These are phyloP conservation scores for Origma solitaria DNA, from an alignment of 2,113 vertebrate genomes.

Conservation along the genomic window DNA sequence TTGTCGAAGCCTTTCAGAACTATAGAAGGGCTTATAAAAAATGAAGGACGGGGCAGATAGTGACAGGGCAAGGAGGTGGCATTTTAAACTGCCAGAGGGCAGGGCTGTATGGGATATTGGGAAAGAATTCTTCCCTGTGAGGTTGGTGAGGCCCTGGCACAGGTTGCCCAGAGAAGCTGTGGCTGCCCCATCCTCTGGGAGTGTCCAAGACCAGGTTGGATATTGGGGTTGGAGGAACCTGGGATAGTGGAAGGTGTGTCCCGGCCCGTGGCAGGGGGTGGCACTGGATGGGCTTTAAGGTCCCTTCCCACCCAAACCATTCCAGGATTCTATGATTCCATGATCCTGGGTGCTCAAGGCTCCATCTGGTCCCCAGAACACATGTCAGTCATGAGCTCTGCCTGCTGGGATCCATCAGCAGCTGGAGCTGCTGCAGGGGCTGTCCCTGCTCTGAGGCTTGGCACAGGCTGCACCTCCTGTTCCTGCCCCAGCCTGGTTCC, in stretches of 20 bases:
- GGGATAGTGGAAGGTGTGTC: fast-evolving
- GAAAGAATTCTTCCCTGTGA: background rate
- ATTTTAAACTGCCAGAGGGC: background rate
- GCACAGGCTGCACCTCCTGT: background rate
- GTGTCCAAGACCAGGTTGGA: background rate
- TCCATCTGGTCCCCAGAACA: background rate
- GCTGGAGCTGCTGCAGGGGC: background rate
- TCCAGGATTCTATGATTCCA: background rate
- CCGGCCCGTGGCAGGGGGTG: background rate
- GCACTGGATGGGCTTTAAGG: background rate
- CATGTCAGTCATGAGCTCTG: background rate
- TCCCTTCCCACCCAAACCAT: background rate
- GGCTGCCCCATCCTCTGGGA: background rate
- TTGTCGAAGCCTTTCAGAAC: background rate
- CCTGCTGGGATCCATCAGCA: background rate
- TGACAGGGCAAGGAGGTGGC: background rate
- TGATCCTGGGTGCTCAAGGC: background rate
- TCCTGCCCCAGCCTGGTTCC: background rate
- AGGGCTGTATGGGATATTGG: background rate
- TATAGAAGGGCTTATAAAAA: background rate
- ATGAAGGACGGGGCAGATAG: background rate
- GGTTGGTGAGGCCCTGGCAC: background rate
- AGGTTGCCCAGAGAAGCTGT: background rate
- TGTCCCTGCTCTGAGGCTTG: background rate
- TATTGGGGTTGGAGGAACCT: fast-evolving